Conservation (phyloP, 2,113 vertebrate genomes). For the Proterorhinus semilunaris region DNA sequence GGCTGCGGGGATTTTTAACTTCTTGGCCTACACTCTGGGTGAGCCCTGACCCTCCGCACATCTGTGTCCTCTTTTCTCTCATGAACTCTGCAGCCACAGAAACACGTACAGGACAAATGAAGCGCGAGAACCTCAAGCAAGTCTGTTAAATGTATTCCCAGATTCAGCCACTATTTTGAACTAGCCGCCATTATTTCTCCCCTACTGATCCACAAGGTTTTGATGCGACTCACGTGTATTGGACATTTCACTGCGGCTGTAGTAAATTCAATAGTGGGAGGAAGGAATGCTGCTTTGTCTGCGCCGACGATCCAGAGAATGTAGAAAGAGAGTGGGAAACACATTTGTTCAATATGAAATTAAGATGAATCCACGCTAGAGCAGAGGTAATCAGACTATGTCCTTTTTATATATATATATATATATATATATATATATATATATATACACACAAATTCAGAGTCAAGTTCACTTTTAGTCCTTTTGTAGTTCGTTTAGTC, state of each 20-base stretch:
- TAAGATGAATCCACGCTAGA: background rate
- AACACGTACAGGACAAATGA: background rate
- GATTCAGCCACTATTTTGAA: too few relatives aligned
- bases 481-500: background rate
- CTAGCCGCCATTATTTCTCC: background rate
- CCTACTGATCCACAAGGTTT: background rate
- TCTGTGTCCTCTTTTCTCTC: conserved; percentile 10
- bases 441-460: too few relatives aligned
- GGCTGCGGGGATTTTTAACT: conserved; percentile 93
- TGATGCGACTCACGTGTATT: conserved; percentile 2
- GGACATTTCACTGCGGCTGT: background rate
- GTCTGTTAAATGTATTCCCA: too few relatives aligned
- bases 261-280: conserved; percentile 22
- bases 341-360: conserved; percentile 8
- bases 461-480: background rate
- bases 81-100: background rate
- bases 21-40: conserved; percentile 94
- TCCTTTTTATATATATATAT: too few relatives aligned
- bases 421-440: too few relatives aligned
- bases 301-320: conserved; percentile 11
- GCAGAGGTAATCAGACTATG: too few relatives aligned
- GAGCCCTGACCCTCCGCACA: conserved; percentile 60
- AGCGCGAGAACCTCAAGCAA: background rate
- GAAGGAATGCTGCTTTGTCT: conserved; percentile 25
- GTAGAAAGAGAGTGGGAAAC: conserved; percentile 12